Percentiles rank a stretch among this genome's conserved stretches.
Conservation (phyloP, 2,888 invertebrate species). For the Drosophila merina region DNA sequence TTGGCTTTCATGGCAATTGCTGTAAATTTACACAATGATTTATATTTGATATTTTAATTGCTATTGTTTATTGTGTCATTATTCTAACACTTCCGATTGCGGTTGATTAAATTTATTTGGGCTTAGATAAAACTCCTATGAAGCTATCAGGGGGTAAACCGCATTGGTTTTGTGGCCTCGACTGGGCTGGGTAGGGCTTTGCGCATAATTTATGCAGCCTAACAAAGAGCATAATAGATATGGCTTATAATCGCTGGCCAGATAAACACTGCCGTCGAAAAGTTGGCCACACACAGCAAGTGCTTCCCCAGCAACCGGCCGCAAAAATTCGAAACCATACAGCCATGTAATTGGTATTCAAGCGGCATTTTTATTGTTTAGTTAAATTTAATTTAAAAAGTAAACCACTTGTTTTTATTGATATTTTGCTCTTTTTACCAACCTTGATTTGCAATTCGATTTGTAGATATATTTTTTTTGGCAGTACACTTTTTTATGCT, state of each 20-base stretch:
- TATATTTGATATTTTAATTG: constrained; percentile 79
- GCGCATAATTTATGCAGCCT: constrained; percentile 50
- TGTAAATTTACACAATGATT: constrained; percentile 77
- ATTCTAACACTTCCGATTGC: constrained; percentile 78
- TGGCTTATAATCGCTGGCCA: constrained; percentile 33
- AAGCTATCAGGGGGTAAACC: constrained; percentile 42
- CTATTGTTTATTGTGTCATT: constrained; percentile 79
- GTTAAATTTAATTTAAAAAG: background rate
- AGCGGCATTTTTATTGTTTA: constrained; percentile 6
- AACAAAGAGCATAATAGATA: constrained; percentile 49
- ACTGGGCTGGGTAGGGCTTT: constrained; percentile 26
- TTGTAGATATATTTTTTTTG: background rate
- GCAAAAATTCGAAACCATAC: constrained; percentile 11
- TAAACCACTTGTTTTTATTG: background rate
- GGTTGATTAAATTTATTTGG: constrained; percentile 78
- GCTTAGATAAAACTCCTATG: constrained; percentile 68
- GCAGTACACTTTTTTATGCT: background rate
- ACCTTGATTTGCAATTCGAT: constrained; percentile 5
- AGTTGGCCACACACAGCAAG: constrained; percentile 18
- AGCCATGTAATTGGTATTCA: constrained; percentile 4
- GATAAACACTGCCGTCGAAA: constrained; percentile 27
- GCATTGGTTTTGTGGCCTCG: constrained; percentile 57
- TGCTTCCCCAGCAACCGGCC: constrained; percentile 15
- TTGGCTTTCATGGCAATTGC: constrained; percentile 69
- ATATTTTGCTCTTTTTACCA: background rate